These are phyloP conservation scores for Neogobius melanostomus DNA, from an alignment of 2,113 vertebrate species.

Conservation along the genomic window DNA sequence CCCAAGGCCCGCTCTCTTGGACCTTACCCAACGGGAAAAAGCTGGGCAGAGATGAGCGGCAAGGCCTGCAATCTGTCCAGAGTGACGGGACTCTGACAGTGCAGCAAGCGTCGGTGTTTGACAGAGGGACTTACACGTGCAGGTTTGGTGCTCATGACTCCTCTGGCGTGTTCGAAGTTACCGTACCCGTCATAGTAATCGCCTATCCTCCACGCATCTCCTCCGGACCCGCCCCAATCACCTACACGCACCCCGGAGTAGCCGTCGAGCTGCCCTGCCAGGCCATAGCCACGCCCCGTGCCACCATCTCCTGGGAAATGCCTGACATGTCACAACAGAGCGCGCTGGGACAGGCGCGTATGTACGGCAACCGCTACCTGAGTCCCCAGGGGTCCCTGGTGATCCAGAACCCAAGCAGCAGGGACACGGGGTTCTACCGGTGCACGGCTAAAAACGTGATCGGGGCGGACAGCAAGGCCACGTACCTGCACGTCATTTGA, in stretches of 20 bases:
- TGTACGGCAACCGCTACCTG: conserved; percentile 87
- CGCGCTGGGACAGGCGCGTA: conserved; percentile 77
- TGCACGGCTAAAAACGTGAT: conserved; percentile 90
- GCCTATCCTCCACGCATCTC: conserved; percentile 92
- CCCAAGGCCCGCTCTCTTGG: conserved; percentile 76
- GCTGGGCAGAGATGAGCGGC: conserved; percentile 75
- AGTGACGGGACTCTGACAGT: conserved; percentile 86
- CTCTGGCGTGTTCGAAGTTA: conserved; percentile 65
- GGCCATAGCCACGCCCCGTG: conserved; percentile 85
- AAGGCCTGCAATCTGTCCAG: conserved; percentile 68
- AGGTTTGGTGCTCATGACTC: conserved; percentile 69
- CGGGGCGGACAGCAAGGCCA: conserved; percentile 88
- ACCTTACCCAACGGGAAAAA: conserved; percentile 80
- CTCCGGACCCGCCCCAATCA: conserved; percentile 81
- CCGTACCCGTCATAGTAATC: conserved; percentile 88
- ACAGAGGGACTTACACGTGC: conserved; percentile 88
- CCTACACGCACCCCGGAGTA: conserved; percentile 83
- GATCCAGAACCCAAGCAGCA: conserved; percentile 83
- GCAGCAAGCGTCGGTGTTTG: conserved; percentile 83
- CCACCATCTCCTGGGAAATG: conserved; percentile 88
- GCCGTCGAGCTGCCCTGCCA: conserved; percentile 84
- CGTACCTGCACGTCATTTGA: conserved; percentile 90
- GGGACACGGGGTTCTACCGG: conserved; percentile 88
- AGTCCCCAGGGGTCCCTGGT: conserved; percentile 88
- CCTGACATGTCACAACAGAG: conserved; percentile 84